Evolutionary conservation across 1,140 invertebrate species (phyloP), one percentile per base, ranked within the genome.

Genomic region (Hypothenemus hampei): DNA sequence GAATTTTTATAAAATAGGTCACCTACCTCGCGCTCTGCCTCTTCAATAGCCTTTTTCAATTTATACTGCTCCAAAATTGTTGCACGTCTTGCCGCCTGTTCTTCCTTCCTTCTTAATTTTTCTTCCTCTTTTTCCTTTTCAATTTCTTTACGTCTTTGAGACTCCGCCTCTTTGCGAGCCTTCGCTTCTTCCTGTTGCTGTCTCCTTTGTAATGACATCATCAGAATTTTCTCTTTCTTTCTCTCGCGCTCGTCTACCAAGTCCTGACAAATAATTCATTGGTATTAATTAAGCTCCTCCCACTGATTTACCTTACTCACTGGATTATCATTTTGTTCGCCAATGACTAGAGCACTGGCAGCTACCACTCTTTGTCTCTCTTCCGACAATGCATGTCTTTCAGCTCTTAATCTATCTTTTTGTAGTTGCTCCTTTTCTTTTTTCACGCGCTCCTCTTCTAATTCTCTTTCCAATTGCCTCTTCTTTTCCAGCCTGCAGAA

Each of bases 41-140:
- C 91, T 72, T 94, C 90, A 47, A 90, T 84, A 33, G 89, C 87
- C 75, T 98, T 98, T 67, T 96, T 93, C 61, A 96, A 79, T 74
- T 93, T 91, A 75, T 98, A 92, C 70, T 94, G 87, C 69, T 96
- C 91, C 59, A 97, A 80, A 71, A 98, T 98, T 54, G 80, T 79
- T 57, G 92, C 86, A 54, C 94, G 75, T 62, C 91, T 78, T 24
- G 85, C 79, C 66, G 85, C 85, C 69, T 97, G 93, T 68, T 97
- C 93, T 60, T 92, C 88, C 72, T 93, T 94, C 68, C 94, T 92
- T 40, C 84, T 79, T 31, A 81, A 77, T 62, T 85, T 83, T 62
- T 92, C 84, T 65, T 98, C 94, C 60, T 86, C 83, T 71, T 93
- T 91, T 24, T 81, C 70, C 61, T 89, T 89, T 63, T 93, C 89